Base-by-base conservation (phyloP, 2,113 vertebrate species). In the Ursus arctos region DNA sequence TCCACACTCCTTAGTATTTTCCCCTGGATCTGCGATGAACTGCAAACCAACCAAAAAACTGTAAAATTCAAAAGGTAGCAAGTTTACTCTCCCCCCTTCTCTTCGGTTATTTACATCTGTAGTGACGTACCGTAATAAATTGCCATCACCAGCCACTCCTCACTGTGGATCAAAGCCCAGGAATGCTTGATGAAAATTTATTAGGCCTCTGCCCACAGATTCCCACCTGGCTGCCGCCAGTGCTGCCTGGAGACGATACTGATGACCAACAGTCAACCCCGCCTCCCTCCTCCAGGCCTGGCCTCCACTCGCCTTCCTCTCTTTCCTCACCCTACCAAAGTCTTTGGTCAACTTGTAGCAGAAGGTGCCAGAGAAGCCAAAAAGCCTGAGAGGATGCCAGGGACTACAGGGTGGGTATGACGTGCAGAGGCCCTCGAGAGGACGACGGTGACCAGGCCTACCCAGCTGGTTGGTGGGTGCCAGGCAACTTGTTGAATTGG, bases 81-180 rank as follows among this genome's bases (percentile, higher is more conserved):
- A 92, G 67, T 72, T 77, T 82, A 61, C 47, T 51, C 24, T 28
- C 28, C 2, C 10, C 26, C 19, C 55, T 92, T 87, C 80, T 87
- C 13, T 67, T 85, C 90, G 71, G 94, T 95, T 97, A 97, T 92
- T 97, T 94, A 96, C 49, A 82, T 95, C 2, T 0, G 53, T 69
- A 76, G 83, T 95, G 95, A 97, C 90, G 90, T 67, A 94, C 13
- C 80, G 90, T 88, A 94, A 96, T 97, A 98, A 96, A 97, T 7
- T 63, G 77, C 94, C 92, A 82, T 92, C 88, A 74, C 79, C 84
- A 94, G 94, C 76, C 92, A 94, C 95, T 98, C 87, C 71, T 96
- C 95, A 89, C 80, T 91, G 40, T 63, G 72, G 90, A 98, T 96
- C 97, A 98, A 98, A 98, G 97, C 81, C 21, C 82, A 85, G 72